These are phyloP conservation scores for Coecobrya sp. DNA, from an alignment of 2,888 invertebrate species.

Conservation along the genomic window DNA sequence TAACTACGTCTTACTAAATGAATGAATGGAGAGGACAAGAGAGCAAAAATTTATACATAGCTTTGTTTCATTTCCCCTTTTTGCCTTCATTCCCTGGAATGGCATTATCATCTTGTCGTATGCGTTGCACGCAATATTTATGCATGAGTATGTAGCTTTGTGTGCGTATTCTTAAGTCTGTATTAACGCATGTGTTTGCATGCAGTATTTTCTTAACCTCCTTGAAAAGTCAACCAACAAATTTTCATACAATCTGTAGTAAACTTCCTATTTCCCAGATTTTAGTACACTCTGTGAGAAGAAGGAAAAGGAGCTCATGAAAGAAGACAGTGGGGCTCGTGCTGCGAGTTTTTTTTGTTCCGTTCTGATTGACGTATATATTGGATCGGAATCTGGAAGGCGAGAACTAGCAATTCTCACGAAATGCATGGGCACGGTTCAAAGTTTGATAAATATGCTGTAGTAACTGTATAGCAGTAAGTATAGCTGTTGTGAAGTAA, in stretches of 20 bases:
- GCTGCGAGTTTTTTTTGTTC: neutral
- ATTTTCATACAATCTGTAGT: neutral
- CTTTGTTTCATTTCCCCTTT: conserved; percentile 19
- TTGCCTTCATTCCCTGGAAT: conserved; percentile 1
- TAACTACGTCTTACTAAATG: neutral
- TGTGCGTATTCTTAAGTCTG: neutral
- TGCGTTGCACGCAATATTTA: neutral
- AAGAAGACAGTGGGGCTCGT: neutral
- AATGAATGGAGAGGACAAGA: conserved; percentile 58
- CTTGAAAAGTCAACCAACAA: neutral
- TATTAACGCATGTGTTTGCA: neutral
- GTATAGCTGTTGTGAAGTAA: neutral
- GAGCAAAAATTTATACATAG: conserved; percentile 17
- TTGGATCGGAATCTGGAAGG: neutral
- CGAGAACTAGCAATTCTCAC: neutral
- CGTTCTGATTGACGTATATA: neutral
- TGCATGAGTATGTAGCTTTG: neutral
- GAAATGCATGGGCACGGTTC: neutral
- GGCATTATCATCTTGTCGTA: conserved; percentile 50
- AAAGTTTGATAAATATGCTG: neutral
- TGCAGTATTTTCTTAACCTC: conserved; percentile 12
- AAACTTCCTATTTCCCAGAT: neutral
- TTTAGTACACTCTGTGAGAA: neutral
- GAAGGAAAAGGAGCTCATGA: neutral
- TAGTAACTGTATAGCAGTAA: too few species aligned